These are phyloP conservation scores for Byasa hedistus DNA, from an alignment of 2,888 invertebrate genomes.

Conservation along the genomic window DNA sequence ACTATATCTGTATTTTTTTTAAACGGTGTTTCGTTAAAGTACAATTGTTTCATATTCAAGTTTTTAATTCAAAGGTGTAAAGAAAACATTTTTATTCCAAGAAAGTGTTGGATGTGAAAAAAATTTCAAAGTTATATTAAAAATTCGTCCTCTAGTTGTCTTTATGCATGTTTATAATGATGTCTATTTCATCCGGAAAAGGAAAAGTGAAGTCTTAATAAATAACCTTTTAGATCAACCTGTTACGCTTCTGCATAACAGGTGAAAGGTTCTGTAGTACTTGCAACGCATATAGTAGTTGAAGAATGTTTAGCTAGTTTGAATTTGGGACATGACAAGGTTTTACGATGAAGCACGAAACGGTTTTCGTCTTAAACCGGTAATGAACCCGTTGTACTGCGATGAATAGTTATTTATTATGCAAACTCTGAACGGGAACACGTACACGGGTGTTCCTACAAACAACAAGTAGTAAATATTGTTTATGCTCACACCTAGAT, in stretches of 20 bases:
- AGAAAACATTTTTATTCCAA: no score
- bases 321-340: conserved; percentile 22
- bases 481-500: conserved; percentile 9
- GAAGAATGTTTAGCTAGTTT: conserved; percentile 32
- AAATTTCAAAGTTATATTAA: no score
- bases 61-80: no score
- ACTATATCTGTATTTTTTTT: no score
- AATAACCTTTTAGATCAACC: not conserved
- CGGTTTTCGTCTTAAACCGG: conserved; percentile 28
- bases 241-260: conserved; percentile 5
- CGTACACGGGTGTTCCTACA: conserved; percentile 8
- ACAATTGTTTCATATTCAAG: no score
- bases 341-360: conserved; percentile 21
- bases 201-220: not conserved
- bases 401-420: conserved; percentile 15
- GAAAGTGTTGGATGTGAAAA: no score
- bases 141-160: no score
- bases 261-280: conserved; percentile 32
- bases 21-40: no score
- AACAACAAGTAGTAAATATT: conserved; percentile 20
- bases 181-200: no score
- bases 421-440: conserved; percentile 13
- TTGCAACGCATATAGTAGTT: conserved; percentile 24
- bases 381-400: conserved; percentile 24
- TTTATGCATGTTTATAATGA: no score